phyloP scores from a whole-genome alignment of 2,797 vertebrate genomes.

The Lepus townsendii region DNA sequence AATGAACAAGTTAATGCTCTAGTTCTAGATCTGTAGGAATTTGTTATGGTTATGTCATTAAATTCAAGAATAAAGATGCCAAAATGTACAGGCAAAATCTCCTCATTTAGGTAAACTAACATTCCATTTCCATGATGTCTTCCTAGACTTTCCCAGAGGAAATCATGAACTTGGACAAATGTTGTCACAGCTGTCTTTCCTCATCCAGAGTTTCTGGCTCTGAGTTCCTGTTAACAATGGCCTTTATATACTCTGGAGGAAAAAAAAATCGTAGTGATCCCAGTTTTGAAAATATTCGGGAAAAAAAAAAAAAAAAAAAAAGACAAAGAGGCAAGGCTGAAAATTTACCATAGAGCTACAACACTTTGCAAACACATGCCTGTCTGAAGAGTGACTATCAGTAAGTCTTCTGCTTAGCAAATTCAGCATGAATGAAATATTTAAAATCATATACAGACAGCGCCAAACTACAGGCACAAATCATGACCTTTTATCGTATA shows the following conservation, averaged over 20 bases:
- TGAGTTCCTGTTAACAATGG: background rate
- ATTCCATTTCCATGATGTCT: background rate
- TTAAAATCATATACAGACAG: background rate
- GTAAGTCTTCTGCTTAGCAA: background rate
- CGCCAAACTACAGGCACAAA: background rate
- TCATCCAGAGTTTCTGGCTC: background rate
- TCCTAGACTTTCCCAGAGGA: background rate
- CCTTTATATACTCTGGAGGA: background rate
- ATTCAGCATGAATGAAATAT: background rate
- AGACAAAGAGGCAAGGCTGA: background rate
- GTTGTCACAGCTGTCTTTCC: background rate
- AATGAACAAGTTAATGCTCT: background rate
- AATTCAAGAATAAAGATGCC: conserved; percentile 1
- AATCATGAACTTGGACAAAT: background rate
- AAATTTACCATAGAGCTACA: background rate
- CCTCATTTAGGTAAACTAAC: background rate
- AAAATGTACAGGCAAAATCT: conserved; percentile 33
- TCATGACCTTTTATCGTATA: background rate
- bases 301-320: background rate
- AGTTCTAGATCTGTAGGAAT: conserved; percentile 1
- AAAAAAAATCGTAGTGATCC: background rate
- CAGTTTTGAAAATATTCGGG: conserved; percentile 1
- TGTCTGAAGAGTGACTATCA: background rate
- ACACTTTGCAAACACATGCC: background rate
- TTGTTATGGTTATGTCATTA: background rate